phyloP scores from a whole-genome alignment of 2,888 invertebrate genomes.

The Pristionchus japonicus region DNA sequence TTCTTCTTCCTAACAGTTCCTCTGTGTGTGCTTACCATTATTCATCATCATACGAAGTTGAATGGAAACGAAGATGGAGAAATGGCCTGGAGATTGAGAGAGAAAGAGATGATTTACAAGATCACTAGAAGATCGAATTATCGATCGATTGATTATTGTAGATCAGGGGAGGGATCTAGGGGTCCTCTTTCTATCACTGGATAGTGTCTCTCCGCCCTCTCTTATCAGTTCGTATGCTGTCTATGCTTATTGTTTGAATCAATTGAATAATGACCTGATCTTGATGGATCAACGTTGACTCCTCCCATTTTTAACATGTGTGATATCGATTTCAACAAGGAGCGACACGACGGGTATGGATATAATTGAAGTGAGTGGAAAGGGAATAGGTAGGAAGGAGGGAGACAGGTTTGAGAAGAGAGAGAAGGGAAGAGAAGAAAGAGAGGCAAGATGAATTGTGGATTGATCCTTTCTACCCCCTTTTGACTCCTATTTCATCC shows the following conservation, averaged over 20 bases:
- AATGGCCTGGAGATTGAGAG: conserved; percentile 19
- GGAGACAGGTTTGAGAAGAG: conserved; percentile 35
- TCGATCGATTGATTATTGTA: background rate
- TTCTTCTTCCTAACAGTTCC: conserved; percentile 19
- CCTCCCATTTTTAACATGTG: background rate
- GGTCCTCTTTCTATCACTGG: background rate
- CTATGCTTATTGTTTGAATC: background rate
- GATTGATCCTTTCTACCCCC: background rate
- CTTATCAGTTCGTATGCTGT: background rate
- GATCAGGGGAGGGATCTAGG: background rate
- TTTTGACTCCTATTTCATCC: background rate
- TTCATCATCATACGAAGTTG: conserved; percentile 25
- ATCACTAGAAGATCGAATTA: background rate
- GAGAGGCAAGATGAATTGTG: conserved; percentile 16
- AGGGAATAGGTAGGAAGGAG: conserved; percentile 26
- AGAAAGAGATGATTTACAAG: background rate
- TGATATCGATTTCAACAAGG: background rate
- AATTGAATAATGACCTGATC: background rate
- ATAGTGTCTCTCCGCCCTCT: background rate
- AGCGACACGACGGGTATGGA: conserved; percentile 21
- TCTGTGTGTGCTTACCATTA: conserved; percentile 29
- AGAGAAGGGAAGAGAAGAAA: background rate
- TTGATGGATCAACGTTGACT: background rate
- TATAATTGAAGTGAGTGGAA: conserved; percentile 35
- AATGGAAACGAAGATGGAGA: background rate